Percentiles rank a stretch among this genome's conserved stretches.
phyloP scores from a whole-genome alignment of 2,797 vertebrate genomes.

The Sebastes nivosus region DNA sequence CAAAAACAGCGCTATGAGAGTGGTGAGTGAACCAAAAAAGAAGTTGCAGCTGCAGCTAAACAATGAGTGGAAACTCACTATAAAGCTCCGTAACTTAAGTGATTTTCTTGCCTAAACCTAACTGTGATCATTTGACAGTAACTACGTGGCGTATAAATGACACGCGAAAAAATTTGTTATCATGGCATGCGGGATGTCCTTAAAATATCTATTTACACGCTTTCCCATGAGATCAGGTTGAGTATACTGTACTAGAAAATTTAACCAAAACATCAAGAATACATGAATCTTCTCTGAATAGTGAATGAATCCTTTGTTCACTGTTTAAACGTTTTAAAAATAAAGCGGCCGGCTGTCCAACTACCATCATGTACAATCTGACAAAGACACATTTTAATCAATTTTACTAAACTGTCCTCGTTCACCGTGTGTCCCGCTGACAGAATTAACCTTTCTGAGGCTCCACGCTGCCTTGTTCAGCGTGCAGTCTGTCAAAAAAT shows the following conservation, averaged over 20 bases:
- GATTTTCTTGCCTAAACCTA: too few relatives aligned
- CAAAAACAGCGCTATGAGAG: too few relatives aligned
- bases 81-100: too few relatives aligned
- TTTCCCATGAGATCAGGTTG: too few relatives aligned
- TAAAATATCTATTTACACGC: too few relatives aligned
- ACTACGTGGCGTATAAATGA: too few relatives aligned
- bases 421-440: slow-evolving; percentile 14
- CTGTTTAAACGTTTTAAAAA: background rate
- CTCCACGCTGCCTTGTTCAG: slow-evolving; percentile 18
- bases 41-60: too few relatives aligned
- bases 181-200: too few relatives aligned
- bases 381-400: slow-evolving; percentile 18
- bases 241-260: background rate
- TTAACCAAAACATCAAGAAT: background rate
- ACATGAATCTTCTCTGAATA: background rate
- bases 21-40: too few relatives aligned
- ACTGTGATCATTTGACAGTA: too few relatives aligned
- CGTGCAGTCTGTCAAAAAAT: slow-evolving; percentile 47
- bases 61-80: too few relatives aligned
- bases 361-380: background rate
- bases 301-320: background rate
- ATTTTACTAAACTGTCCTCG: background rate
- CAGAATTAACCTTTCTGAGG: slow-evolving; percentile 36
- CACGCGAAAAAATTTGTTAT: too few relatives aligned
- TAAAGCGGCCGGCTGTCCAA: background rate